Percentiles rank a stretch among this genome's conserved stretches.
These are phyloP conservation scores for Urosaurus nigricauda DNA, from an alignment of 2,797 vertebrate species.

Conservation along the genomic window DNA sequence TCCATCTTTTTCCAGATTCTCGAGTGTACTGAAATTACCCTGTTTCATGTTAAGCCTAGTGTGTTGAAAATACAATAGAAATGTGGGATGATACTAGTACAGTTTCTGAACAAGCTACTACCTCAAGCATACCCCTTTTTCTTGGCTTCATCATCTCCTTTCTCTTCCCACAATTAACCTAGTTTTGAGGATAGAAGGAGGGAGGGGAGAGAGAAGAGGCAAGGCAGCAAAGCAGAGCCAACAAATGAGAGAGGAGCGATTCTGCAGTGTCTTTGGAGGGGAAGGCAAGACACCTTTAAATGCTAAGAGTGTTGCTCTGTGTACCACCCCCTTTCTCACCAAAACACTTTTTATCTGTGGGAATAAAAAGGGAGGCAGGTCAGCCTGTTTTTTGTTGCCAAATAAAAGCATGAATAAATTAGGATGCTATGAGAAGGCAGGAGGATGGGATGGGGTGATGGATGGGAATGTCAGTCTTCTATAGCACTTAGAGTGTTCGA, in stretches of 20 bases:
- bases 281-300: conserved; percentile 71
- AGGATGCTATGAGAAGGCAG: conserved; percentile 79
- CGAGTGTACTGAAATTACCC: conserved; percentile 64
- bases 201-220: conserved; percentile 71
- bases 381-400: conserved; percentile 69
- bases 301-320: conserved; percentile 67
- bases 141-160: conserved; percentile 70
- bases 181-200: conserved; percentile 71
- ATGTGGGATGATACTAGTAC: conserved; percentile 64
- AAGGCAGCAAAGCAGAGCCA: conserved; percentile 73
- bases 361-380: conserved; percentile 70
- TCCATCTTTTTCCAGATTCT: conserved; percentile 32
- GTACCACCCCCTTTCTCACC: conserved; percentile 54
- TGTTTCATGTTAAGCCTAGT: conserved; percentile 57
- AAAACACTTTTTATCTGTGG: conserved; percentile 68
- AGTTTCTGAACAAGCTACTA: conserved; percentile 68
- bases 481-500: background rate
- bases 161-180: conserved; percentile 76
- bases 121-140: conserved; percentile 72
- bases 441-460: conserved; percentile 58
- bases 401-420: conserved; percentile 78
- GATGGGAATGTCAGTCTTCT: background rate
- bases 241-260: conserved; percentile 75
- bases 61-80: conserved; percentile 63
- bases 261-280: conserved; percentile 72